Evolutionary conservation across 2,113 vertebrate genomes (phyloP), one percentile per base, ranked within the genome.

Genomic region (Ammodytes dubius): DNA sequence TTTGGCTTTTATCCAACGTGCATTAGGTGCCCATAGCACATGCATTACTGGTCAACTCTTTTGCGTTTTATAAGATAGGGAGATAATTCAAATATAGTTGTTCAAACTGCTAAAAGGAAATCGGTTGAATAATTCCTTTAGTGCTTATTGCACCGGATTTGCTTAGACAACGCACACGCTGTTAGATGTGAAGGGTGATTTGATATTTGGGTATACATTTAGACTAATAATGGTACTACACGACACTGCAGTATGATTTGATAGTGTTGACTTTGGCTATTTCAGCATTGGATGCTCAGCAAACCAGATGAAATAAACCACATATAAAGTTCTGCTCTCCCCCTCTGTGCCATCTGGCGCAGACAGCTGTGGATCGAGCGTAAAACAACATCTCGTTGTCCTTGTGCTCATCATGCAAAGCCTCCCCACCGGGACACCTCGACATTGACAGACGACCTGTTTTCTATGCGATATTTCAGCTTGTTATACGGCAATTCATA

Each of bases 311-410:
- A 53, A 59, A 70, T 46, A 39, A 67, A 66, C 5, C 19, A 35
- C 6, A 4, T 7, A 50, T 17, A 13, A 74, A 85, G 59, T 89
- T 75, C 39, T 40, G 19, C 17, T 37, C 17, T 40, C 27, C 10
- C 27, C 27, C 27, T 27, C 27, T 67, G 72, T 68, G 75, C 80
- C 54, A 74, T 60, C 37, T 75, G 78, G 71, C 61, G 70, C 81
- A 46, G 15, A 10, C 71, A 70, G 61, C 57, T 64, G 66, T 53
- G 49, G 70, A 70, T 52, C 46, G 61, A 53, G 63, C 58, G 46
- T 42, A 65, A 74, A 82, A 73, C 45, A 56, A 73, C 45, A 56
- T 35, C 58, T 58, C 35, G 2, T 7, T 40, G 39, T 66, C 59
- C 73, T 60, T 56, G 45, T 15, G 57, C 80, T 73, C 63, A 6